Conservation (phyloP, 2,797 vertebrate genomes). For the Margarornis squamiger region DNA sequence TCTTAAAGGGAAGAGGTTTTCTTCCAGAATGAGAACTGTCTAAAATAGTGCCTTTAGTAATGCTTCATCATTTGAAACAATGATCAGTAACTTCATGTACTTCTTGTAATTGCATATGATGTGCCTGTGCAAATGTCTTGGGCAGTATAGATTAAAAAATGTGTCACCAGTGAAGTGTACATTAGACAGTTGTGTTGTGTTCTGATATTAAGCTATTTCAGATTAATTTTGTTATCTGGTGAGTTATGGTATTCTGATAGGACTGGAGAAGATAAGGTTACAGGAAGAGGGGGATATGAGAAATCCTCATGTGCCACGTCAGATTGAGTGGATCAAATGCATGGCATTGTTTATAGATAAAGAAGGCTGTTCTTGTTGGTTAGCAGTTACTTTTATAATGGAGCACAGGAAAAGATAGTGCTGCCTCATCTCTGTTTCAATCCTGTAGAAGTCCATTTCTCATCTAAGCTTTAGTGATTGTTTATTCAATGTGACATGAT, state of each 20-base stretch:
- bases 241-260: conserved; percentile 34
- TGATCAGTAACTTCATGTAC: background rate
- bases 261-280: conserved; percentile 36
- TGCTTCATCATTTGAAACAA: background rate
- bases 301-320: conserved; percentile 2
- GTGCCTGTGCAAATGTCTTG: background rate
- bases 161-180: background rate
- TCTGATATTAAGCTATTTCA: conserved; percentile 3
- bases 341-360: background rate
- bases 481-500: conserved; percentile 50
- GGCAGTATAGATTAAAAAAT: background rate
- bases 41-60: background rate
- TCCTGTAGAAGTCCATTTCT: conserved; percentile 34
- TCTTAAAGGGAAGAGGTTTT: background rate
- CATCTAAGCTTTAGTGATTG: conserved; percentile 40
- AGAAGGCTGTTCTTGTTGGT: background rate
- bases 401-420: conserved; percentile 17
- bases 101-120: background rate
- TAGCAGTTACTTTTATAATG: conserved; percentile 7
- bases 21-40: background rate
- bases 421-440: conserved; percentile 4
- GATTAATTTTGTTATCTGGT: conserved; percentile 38
- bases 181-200: conserved; percentile 35
- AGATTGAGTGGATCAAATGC: conserved; percentile 1
- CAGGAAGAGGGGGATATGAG: conserved; percentile 41